These are phyloP conservation scores for Didymodactylos carnosus DNA, from an alignment of 2,888 invertebrate genomes.

Conservation along the genomic window DNA sequence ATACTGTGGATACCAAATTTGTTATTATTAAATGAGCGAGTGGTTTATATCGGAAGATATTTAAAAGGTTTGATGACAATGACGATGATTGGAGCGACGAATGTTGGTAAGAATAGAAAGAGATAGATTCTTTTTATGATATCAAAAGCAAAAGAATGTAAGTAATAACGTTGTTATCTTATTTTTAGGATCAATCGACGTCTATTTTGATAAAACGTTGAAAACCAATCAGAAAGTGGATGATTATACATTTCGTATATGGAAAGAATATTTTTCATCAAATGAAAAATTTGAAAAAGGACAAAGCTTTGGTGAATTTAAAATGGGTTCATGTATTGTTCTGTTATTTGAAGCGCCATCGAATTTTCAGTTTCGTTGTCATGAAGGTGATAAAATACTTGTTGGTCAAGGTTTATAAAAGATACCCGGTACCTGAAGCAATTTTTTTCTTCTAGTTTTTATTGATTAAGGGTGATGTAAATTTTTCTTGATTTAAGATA, in stretches of 20 bases:
- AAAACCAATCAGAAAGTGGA: neutral
- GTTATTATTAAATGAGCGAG: neutral
- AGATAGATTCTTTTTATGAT: neutral
- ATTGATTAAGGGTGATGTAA: no score
- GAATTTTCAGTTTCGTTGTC: slow-evolving; percentile 3
- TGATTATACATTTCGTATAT: neutral
- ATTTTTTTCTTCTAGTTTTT: no score
- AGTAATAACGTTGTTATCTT: no score
- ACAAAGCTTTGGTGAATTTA: slow-evolving; percentile 12
- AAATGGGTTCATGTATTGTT: slow-evolving; percentile 12
- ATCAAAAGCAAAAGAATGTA: no score
- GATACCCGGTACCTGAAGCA: no score
- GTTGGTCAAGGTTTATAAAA: no score
- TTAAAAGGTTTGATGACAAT: neutral
- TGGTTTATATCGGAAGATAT: neutral
- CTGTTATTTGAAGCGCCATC: slow-evolving; percentile 13
- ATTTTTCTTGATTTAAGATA: no score
- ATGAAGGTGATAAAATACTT: slow-evolving; percentile 6
- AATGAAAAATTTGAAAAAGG: slow-evolving; percentile 3
- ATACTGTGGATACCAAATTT: neutral
- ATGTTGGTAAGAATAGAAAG: no score
- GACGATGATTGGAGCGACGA: neutral
- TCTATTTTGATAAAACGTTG: neutral
- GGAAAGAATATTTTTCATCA: no score
- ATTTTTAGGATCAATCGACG: neutral